Conservation (phyloP, 2,113 vertebrate genomes). For the Grammatotria lemairii region DNA sequence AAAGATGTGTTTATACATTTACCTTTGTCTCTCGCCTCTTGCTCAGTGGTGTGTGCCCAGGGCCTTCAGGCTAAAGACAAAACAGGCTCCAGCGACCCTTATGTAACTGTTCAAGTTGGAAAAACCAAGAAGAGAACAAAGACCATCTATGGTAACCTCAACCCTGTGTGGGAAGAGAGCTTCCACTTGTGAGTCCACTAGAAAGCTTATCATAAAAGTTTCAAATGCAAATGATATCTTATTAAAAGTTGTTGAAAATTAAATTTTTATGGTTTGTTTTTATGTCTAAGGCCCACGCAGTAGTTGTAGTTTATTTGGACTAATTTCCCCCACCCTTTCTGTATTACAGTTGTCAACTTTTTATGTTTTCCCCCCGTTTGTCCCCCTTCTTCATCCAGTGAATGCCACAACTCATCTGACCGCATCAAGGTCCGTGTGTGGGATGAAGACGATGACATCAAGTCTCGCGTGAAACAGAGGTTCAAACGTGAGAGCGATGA, state of each 20-base stretch:
- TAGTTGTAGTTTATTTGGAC: background rate
- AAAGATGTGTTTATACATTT: background rate
- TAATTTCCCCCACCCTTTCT: background rate
- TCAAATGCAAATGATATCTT: background rate
- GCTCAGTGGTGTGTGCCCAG: slow-evolving; percentile 88
- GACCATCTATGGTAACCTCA: slow-evolving; percentile 97
- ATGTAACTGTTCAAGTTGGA: slow-evolving; percentile 95
- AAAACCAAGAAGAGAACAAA: slow-evolving; percentile 98
- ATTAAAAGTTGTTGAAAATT: background rate
- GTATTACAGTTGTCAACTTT: background rate
- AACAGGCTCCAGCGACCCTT: slow-evolving; percentile 94
- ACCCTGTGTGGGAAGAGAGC: slow-evolving; percentile 96
- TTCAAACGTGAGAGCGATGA: slow-evolving; percentile 95
- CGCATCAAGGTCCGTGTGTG: slow-evolving; percentile 97
- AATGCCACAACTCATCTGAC: slow-evolving; percentile 97
- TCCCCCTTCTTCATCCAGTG: slow-evolving; percentile 64
- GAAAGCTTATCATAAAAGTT: background rate
- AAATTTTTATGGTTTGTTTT: background rate
- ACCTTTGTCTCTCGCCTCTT: background rate
- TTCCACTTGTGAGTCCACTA: slow-evolving; percentile 90
- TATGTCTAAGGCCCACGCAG: background rate
- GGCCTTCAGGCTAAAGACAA: slow-evolving; percentile 98
- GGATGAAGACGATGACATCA: slow-evolving; percentile 97
- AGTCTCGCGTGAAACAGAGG: slow-evolving; percentile 92
- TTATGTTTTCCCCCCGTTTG: background rate